A percentile compares a stretch with the other conserved stretches of the same genome.
Evolutionary conservation across 2,113 vertebrate genomes (phyloP).

Genomic region (Nothobranchius furzeri): DNA sequence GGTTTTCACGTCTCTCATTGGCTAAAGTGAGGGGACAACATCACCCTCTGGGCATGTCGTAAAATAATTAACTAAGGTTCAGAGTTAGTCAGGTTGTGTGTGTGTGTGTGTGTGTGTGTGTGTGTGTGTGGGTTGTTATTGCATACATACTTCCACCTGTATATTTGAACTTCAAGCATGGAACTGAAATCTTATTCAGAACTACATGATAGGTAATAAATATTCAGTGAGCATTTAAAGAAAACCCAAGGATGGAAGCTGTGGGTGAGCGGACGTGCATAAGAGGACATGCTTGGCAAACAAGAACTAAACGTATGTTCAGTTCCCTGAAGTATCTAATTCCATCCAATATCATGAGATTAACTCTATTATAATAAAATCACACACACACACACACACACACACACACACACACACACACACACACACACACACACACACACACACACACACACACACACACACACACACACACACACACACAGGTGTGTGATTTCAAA

Average conservation of each 20-base stretch:
- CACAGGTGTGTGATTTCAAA: too few species aligned
- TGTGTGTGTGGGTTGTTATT: constrained; percentile 22
- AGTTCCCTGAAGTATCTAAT: too few species aligned
- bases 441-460: too few species aligned
- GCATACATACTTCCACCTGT: constrained; percentile 26
- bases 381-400: too few species aligned
- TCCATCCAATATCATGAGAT: too few species aligned
- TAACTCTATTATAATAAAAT: too few species aligned
- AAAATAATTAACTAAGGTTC: constrained; percentile 76
- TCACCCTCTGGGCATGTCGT: constrained; percentile 65
- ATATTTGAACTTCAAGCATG: constrained; percentile 8
- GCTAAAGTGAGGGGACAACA: constrained; percentile 63
- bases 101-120: constrained; percentile 26
- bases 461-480: too few species aligned
- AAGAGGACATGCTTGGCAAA: too few species aligned
- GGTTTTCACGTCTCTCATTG: constrained; percentile 56
- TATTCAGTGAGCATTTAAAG: background rate
- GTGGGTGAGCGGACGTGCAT: too few species aligned
- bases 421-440: too few species aligned
- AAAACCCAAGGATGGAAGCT: too few species aligned
- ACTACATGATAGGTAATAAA: constrained; percentile 17
- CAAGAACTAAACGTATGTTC: background rate
- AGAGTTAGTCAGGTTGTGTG: constrained; percentile 50
- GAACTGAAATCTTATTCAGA: constrained; percentile 39
- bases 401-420: too few species aligned